phyloP scores from a whole-genome alignment of 2,113 vertebrate species.

The Sminthopsis crassicaudata region DNA sequence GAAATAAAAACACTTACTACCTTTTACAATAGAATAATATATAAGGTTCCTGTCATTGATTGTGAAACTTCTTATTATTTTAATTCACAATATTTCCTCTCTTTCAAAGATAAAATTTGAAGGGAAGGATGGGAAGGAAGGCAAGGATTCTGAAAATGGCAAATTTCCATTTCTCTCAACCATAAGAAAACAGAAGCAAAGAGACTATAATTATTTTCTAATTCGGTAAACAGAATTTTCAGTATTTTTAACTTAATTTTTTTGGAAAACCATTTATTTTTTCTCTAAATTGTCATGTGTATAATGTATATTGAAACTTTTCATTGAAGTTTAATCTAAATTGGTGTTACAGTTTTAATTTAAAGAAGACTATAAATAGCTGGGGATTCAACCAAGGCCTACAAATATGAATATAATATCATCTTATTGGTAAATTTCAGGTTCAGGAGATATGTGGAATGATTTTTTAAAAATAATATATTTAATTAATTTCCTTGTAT shows the following conservation, averaged over 20 bases:
- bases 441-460: background rate
- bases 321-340: background rate
- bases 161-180: no score
- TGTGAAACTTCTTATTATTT: conserved; percentile 51
- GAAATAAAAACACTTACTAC: conserved; percentile 43
- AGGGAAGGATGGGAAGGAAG: background rate
- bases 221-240: background rate
- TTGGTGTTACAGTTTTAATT: conserved; percentile 12
- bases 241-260: background rate
- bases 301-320: conserved; percentile 1
- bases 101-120: conserved; percentile 14
- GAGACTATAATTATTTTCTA: conserved; percentile 29
- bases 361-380: background rate
- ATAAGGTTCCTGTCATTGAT: conserved; percentile 26
- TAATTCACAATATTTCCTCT: conserved; percentile 28
- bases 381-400: background rate
- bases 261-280: conserved; percentile 14
- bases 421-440: background rate
- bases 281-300: background rate
- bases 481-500: background rate
- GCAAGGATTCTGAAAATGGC: no score
- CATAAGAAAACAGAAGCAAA: no score
- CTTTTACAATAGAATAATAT: conserved; percentile 48
- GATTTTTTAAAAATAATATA: background rate
- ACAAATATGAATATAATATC: background rate